Conservation (phyloP, 2,888 invertebrate species). For the Troilus luridus region DNA sequence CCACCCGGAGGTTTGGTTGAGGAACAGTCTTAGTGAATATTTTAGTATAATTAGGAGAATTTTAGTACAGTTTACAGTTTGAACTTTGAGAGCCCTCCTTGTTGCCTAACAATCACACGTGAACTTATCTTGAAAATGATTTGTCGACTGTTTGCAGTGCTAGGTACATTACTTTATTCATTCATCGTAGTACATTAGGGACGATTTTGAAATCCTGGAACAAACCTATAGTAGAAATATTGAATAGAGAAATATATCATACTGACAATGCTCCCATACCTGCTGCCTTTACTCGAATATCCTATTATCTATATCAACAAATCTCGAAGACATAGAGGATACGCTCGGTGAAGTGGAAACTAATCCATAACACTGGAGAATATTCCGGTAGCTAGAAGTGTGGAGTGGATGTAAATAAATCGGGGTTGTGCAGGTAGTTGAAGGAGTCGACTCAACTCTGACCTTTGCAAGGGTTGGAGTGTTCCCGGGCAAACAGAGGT, state of each 20-base stretch:
- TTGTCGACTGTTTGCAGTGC: no score
- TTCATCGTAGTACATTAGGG: neutral
- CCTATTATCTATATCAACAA: conserved; percentile 6
- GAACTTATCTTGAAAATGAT: no score
- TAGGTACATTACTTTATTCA: no score
- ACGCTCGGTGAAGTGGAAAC: neutral
- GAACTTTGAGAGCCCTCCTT: no score
- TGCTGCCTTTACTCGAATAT: neutral
- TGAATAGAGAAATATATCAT: neutral
- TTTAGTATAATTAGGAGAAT: no score
- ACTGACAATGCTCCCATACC: neutral
- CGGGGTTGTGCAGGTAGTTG: neutral
- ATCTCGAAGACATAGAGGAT: neutral
- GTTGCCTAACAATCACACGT: no score
- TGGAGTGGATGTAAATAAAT: conserved; percentile 7
- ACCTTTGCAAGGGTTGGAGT: neutral
- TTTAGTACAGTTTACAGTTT: no score
- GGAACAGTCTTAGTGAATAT: no score
- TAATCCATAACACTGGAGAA: neutral
- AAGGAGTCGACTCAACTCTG: neutral
- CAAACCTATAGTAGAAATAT: neutral
- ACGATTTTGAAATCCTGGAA: neutral
- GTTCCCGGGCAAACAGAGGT: neutral
- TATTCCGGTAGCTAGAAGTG: neutral
- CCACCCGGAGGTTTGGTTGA: no score